Evolutionary conservation across 2,797 vertebrate genomes (phyloP).

Genomic region (Trachops cirrhosus): DNA sequence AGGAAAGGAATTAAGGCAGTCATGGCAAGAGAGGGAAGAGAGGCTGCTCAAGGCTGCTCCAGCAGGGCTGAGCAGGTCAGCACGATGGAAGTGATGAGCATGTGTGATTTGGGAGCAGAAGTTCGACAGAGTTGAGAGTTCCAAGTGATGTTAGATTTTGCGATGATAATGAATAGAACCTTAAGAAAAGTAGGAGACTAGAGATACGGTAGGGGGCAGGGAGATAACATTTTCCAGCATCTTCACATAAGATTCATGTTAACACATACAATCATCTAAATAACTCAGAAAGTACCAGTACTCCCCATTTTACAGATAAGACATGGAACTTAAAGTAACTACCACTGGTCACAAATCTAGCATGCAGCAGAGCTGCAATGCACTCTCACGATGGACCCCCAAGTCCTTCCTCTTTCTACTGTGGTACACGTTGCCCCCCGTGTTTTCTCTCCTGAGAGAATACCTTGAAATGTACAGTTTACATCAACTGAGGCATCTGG

Average conservation of each 20-base stretch:
- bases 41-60: too few species aligned
- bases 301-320: background rate
- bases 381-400: background rate
- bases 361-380: background rate
- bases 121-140: background rate
- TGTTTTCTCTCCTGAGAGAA: background rate
- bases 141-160: background rate
- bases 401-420: background rate
- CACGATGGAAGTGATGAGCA: background rate
- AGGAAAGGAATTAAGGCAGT: background rate
- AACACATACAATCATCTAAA: background rate
- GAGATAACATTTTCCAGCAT: background rate
- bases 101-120: background rate
- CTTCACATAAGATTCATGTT: background rate
- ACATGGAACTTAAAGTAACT: conserved; percentile 39
- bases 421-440: too few species aligned
- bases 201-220: background rate
- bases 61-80: background rate
- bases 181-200: background rate
- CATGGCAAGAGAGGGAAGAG: background rate
- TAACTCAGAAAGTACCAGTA: background rate
- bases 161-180: background rate
- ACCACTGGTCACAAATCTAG: background rate
- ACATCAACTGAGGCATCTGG: background rate
- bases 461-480: background rate